Percentiles rank a stretch among this genome's conserved stretches.
Evolutionary conservation across 2,797 vertebrate species (phyloP).

Genomic region (Scarus forsteni): DNA sequence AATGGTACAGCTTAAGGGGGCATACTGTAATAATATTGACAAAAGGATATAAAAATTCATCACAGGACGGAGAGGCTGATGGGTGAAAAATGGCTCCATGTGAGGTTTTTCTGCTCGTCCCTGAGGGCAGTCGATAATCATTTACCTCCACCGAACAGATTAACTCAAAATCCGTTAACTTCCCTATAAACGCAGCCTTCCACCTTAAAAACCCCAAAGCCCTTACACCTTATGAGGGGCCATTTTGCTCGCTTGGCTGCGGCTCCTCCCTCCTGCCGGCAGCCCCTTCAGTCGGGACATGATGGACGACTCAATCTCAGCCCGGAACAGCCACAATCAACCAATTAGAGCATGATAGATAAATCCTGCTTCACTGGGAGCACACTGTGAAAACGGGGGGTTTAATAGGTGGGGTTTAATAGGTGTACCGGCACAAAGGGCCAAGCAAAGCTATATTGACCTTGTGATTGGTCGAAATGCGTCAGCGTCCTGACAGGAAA

Average conservation of each 20-base stretch:
- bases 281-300: slow-evolving; percentile 67
- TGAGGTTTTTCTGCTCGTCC: slow-evolving; percentile 38
- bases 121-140: slow-evolving; percentile 72
- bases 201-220: slow-evolving; percentile 74
- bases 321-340: slow-evolving; percentile 80
- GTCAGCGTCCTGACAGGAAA: slow-evolving; percentile 57
- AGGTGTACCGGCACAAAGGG: slow-evolving; percentile 41
- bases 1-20: slow-evolving; percentile 51
- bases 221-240: slow-evolving; percentile 72
- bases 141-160: slow-evolving; percentile 75
- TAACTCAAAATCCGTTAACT: slow-evolving; percentile 74
- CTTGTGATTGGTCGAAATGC: slow-evolving; percentile 70
- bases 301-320: slow-evolving; percentile 85
- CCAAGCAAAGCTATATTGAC: slow-evolving; percentile 42
- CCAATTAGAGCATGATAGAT: slow-evolving; percentile 82
- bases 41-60: slow-evolving; percentile 66
- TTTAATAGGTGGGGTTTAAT: slow-evolving; percentile 74
- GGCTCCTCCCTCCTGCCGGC: slow-evolving; percentile 57
- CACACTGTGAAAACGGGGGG: slow-evolving; percentile 38
- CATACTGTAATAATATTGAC: slow-evolving; percentile 66
- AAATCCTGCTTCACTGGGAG: slow-evolving; percentile 69
- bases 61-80: slow-evolving; percentile 12
- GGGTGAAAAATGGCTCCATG: slow-evolving; percentile 15
- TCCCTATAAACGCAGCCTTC: slow-evolving; percentile 72
- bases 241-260: slow-evolving; percentile 74